Percentiles rank a stretch among this genome's conserved stretches.
phyloP scores from a whole-genome alignment of 2,113 vertebrate species.

The Oreotragus oreotragus region DNA sequence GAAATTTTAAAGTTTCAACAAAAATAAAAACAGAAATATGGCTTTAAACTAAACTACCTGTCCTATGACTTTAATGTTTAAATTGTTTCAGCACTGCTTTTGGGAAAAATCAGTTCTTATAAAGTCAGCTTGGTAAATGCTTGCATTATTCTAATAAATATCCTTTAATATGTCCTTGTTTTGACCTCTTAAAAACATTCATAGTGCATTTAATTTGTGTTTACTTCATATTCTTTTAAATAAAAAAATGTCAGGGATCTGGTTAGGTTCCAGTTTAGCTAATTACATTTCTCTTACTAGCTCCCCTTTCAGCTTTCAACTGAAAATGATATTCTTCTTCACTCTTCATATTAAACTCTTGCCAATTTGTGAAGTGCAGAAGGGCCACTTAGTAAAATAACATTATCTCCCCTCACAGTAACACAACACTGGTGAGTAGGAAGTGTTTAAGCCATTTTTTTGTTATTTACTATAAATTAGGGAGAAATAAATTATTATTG shows the following conservation, averaged over 20 bases:
- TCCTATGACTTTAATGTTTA: not conserved
- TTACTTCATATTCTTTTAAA: constrained; percentile 27
- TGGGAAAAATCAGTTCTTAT: not conserved
- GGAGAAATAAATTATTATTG: not conserved
- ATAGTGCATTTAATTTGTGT: constrained; percentile 36
- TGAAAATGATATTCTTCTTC: constrained; percentile 14
- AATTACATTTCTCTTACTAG: constrained; percentile 14
- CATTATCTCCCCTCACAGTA: not conserved
- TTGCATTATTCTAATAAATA: constrained; percentile 29
- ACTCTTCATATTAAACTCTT: not conserved
- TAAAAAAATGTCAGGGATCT: constrained; percentile 13
- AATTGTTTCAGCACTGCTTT: constrained; percentile 17
- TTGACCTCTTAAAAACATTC: constrained; percentile 8
- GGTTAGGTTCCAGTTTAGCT: constrained; percentile 20
- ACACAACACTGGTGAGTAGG: not conserved
- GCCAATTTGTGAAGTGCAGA: not conserved
- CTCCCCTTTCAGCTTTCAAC: not conserved
- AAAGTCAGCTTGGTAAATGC: constrained; percentile 3
- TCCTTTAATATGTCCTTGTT: not conserved
- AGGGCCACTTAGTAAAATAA: not conserved
- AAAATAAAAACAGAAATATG: not conserved
- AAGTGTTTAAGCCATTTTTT: not conserved
- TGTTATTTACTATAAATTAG: not conserved
- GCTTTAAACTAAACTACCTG: not conserved
- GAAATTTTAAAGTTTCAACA: not conserved